Evolutionary conservation across 2,888 invertebrate genomes (phyloP), one percentile per base, ranked within the genome.

Genomic region (Antheraea yamamai): DNA sequence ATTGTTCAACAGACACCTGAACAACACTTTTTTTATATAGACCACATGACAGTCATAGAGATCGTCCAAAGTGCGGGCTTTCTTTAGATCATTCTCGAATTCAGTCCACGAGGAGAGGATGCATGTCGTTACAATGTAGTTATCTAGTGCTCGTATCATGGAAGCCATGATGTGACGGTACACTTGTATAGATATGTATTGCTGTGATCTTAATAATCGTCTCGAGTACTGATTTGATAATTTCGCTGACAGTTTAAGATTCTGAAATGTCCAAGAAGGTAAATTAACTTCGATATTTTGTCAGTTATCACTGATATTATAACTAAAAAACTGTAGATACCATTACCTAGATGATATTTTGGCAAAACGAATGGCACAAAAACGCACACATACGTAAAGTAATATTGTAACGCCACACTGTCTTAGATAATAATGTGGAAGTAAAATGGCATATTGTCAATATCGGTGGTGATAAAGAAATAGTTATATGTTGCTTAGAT

Each of bases 81-180:
- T 95, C 80, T 95, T 92, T 70, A 98, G 87, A 81, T 96, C 96
- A 77, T 96, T 96, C 81, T 97, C 96, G 79, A 98, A 97, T 77
- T 96, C 96, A 2, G 95, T 95, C 97, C 97, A 98, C 2, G 97
- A 97, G 0, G 96, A 95, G 74, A 97, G 96, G 51, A 98, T 93
- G 51, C 97, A 97, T 74, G 96, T 97, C 0, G 97, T 97, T 0
- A 97, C 96, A 74, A 98, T 95, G 86, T 98, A 97, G 90, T 96
- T 97, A 86, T 97, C 97, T 47, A 97, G 87, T 0, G 97, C 96
- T 76, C 97, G 96, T 71, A 97, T 95, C 85, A 98, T 96, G 76
- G 97, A 97, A 51, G 96, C 96, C 96, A 98, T 97, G 30, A 96
- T 95, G 84, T 97, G 97, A 0, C 97, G 95, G 82, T 96, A 96